These are phyloP conservation scores for Calcarius lapponicus DNA, from an alignment of 2,797 vertebrate species.

Conservation along the genomic window DNA sequence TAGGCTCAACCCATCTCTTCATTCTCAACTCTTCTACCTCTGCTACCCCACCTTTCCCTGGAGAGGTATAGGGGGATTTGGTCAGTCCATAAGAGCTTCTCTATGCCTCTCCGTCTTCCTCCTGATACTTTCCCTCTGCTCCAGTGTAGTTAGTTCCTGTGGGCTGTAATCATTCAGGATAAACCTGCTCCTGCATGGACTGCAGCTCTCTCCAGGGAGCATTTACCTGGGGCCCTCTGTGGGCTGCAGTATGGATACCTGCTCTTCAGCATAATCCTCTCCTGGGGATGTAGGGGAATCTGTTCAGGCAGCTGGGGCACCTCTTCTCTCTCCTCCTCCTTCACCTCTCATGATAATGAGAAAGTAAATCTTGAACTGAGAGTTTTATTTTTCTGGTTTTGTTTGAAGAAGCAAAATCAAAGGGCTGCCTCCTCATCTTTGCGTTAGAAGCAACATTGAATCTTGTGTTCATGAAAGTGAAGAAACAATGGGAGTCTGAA, in stretches of 20 bases:
- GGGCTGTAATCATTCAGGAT: not conserved
- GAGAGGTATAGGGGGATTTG: accelerated
- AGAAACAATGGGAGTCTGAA: not conserved
- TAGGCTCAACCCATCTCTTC: not conserved
- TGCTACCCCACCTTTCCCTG: not conserved
- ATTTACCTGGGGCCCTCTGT: accelerated
- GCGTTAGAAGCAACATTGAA: not conserved
- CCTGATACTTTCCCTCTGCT: not conserved
- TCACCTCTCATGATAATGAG: not conserved
- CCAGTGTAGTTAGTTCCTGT: not conserved
- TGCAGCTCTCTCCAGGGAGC: not conserved
- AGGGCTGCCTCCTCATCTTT: not conserved
- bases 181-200: not conserved
- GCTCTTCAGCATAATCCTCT: not conserved
- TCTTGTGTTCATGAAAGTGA: not conserved
- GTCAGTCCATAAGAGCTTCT: not conserved
- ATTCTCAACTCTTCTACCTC: not conserved
- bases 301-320: not conserved
- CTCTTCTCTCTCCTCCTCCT: not conserved
- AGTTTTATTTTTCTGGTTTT: not conserved
- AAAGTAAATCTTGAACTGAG: not conserved
- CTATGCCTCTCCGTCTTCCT: not conserved
- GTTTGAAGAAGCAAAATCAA: not conserved
- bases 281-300: not conserved
- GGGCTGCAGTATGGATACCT: not conserved